Evolutionary conservation across 2,888 invertebrate species (phyloP).

Genomic region (Aquatica leii): DNA sequence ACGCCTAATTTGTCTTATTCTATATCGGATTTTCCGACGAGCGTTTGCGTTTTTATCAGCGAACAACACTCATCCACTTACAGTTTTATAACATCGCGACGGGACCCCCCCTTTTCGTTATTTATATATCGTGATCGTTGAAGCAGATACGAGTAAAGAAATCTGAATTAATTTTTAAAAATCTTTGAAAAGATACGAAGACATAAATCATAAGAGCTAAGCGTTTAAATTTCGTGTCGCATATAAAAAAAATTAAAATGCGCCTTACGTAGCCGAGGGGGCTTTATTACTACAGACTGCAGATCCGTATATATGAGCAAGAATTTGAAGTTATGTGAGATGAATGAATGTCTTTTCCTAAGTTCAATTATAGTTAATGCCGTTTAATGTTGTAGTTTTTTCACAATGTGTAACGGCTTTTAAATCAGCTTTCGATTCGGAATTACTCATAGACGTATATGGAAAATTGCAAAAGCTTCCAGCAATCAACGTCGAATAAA

Average conservation of each 20-base stretch:
- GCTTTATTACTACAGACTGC: conserved; percentile 29
- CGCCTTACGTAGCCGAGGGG: conserved; percentile 20
- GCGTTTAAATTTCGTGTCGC: conserved; percentile 30
- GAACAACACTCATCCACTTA: conserved; percentile 17
- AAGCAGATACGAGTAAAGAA: conserved; percentile 3
- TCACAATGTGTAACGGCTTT: conserved; percentile 20
- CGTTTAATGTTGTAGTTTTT: conserved; percentile 27
- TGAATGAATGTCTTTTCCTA: conserved; percentile 27
- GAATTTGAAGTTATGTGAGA: conserved; percentile 29
- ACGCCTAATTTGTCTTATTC: conserved; percentile 23
- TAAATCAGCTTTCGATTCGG: neutral
- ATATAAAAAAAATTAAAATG: conserved; percentile 30
- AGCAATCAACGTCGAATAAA: conserved; percentile 5
- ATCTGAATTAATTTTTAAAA: conserved; percentile 7
- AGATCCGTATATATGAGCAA: conserved; percentile 21
- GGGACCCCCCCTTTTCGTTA: neutral
- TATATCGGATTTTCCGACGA: conserved; percentile 11
- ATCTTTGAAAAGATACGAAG: conserved; percentile 15
- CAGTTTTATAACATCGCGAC: neutral
- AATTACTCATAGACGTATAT: conserved; percentile 1
- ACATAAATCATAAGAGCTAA: conserved; percentile 21
- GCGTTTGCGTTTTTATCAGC: conserved; percentile 24
- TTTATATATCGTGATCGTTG: neutral
- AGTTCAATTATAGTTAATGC: conserved; percentile 28
- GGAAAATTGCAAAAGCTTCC: neutral